Evolutionary conservation across 2,113 vertebrate species (phyloP).

Genomic region (Ammodramus savannarum): DNA sequence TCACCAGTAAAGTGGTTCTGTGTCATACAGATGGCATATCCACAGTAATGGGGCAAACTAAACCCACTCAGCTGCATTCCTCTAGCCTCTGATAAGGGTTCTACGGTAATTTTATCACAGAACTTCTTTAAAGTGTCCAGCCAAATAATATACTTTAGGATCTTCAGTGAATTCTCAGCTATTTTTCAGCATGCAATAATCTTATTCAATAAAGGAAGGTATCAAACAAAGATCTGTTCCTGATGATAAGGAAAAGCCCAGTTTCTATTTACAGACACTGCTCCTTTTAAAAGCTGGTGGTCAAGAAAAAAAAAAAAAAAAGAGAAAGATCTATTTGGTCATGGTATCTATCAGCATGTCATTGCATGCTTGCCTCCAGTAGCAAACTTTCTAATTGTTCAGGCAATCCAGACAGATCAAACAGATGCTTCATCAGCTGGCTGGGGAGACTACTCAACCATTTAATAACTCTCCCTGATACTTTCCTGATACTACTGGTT

Average conservation of each 20-base stretch:
- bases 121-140: not conserved
- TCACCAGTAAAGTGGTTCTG: not conserved
- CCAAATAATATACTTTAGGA: not conserved
- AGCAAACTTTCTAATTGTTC: not conserved
- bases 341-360: not conserved
- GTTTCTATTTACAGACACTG: not conserved
- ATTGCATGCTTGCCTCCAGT: not conserved
- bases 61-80: not conserved
- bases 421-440: not conserved
- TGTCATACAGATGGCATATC: not conserved
- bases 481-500: not conserved
- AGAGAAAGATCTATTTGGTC: not conserved
- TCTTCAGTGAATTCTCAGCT: not conserved
- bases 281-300: not conserved
- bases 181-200: not conserved
- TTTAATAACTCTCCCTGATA: not conserved
- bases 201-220: not conserved
- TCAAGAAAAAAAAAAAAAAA: not conserved
- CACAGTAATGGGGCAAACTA: not conserved
- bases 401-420: not conserved
- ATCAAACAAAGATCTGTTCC: not conserved
- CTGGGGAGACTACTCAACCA: not conserved
- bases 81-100: not conserved
- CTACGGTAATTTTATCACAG: not conserved
- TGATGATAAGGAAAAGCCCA: not conserved